Evolutionary conservation across 1,140 invertebrate genomes (phyloP).

Genomic region (Teleopsis dalmanni): DNA sequence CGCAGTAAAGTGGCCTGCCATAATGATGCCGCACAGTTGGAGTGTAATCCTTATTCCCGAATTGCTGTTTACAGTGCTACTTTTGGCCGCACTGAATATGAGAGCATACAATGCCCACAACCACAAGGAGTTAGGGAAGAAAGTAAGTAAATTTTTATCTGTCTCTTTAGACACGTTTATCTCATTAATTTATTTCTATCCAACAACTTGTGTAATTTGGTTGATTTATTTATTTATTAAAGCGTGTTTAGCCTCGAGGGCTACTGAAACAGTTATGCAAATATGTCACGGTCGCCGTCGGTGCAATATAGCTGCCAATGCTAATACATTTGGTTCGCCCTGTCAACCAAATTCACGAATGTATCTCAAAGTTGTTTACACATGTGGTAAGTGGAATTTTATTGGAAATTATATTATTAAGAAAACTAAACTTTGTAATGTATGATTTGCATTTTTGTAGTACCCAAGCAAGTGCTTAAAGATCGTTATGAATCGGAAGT

Average conservation of each 20-base stretch:
- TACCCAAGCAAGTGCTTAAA: constrained; percentile 73
- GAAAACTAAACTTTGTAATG: background rate
- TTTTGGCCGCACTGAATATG: constrained; percentile 81
- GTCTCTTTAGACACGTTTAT: background rate
- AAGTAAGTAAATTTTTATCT: constrained; percentile 51
- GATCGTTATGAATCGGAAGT: constrained; percentile 65
- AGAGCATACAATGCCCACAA: constrained; percentile 81
- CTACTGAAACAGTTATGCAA: constrained; percentile 81
- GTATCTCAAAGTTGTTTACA: constrained; percentile 88
- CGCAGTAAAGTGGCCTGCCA: constrained; percentile 85
- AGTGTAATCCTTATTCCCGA: constrained; percentile 72
- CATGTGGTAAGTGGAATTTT: constrained; percentile 71
- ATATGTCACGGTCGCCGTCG: constrained; percentile 80
- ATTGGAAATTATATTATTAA: background rate
- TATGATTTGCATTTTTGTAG: constrained; percentile 28
- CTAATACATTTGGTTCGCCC: constrained; percentile 78
- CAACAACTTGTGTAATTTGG: background rate
- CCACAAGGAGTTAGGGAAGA: constrained; percentile 76
- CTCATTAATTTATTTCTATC: too few relatives aligned
- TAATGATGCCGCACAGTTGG: constrained; percentile 74
- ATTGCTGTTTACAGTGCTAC: constrained; percentile 86
- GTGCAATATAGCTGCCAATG: constrained; percentile 73
- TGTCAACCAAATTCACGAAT: constrained; percentile 74
- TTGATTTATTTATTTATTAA: constrained; percentile 19
- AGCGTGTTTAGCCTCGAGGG: constrained; percentile 82